phyloP scores from a whole-genome alignment of 2,797 vertebrate genomes.

The Xenopus petersii region DNA sequence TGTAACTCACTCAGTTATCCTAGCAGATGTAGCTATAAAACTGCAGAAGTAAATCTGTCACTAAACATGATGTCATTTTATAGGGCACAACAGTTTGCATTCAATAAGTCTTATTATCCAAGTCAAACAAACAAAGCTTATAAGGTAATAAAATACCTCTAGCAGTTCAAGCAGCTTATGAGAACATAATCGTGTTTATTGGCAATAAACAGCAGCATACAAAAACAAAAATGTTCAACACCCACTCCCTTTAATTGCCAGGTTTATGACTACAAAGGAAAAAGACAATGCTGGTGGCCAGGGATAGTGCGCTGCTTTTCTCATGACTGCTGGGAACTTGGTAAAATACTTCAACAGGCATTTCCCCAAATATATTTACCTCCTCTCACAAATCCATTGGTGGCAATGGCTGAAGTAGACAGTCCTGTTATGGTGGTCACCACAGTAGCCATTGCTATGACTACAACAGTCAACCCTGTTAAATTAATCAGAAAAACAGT shows the following conservation, averaged over 20 bases:
- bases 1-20: no score
- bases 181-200: not conserved
- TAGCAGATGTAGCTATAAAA: not conserved
- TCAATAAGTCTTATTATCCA: not conserved
- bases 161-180: not conserved
- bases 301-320: no score
- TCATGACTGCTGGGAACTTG: no score
- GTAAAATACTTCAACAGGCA: conserved; percentile 10
- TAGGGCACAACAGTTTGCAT: not conserved
- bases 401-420: conserved; percentile 95
- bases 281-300: no score
- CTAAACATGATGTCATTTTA: not conserved
- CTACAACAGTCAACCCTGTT: conserved; percentile 83
- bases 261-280: no score
- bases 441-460: conserved; percentile 88
- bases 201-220: not conserved
- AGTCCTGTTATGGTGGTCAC: conserved; percentile 96
- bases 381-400: conserved; percentile 98
- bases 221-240: not conserved
- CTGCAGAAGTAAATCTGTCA: not conserved
- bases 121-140: no score
- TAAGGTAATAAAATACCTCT: conserved; percentile 1
- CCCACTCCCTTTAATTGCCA: no score
- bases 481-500: conserved; percentile 7
- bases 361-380: conserved; percentile 66